These are phyloP conservation scores for Labeo rohita DNA, from an alignment of 2,113 vertebrate genomes.

Conservation along the genomic window DNA sequence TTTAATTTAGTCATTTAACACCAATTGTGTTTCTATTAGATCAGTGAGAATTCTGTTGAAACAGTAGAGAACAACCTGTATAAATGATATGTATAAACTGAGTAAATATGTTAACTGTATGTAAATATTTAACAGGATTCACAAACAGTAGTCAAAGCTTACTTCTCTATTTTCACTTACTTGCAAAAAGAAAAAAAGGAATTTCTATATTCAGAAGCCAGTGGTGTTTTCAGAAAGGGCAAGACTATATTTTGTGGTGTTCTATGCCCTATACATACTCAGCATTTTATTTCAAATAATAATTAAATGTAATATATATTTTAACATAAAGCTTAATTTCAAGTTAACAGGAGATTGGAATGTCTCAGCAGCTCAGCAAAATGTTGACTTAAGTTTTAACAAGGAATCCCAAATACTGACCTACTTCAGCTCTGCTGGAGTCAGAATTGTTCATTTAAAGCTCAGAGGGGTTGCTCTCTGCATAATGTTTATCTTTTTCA, in stretches of 20 bases:
- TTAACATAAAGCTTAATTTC: not conserved
- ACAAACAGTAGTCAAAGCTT: too few relatives aligned
- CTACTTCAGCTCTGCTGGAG: conserved; percentile 13
- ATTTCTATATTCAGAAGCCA: not conserved
- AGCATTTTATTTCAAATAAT: not conserved
- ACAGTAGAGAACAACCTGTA: not conserved
- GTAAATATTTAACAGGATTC: not conserved
- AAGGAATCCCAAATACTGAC: conserved; percentile 22
- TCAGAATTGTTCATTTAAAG: conserved; percentile 20
- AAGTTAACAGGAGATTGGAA: not conserved
- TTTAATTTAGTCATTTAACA: conserved; percentile 10
- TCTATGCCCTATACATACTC: not conserved
- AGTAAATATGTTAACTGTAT: too few relatives aligned
- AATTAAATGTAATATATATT: not conserved
- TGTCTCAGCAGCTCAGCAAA: not conserved
- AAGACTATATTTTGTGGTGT: not conserved
- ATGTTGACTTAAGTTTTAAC: not conserved
- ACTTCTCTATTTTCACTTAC: not conserved
- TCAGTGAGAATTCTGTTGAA: not conserved
- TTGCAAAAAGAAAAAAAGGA: not conserved
- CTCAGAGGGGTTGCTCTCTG: conserved; percentile 16
- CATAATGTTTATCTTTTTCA: conserved; percentile 34
- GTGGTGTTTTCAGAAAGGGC: not conserved
- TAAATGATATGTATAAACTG: not conserved
- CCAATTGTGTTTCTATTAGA: not conserved